Evolutionary conservation across 2,888 invertebrate species (phyloP), one percentile per base, ranked within the genome.

Genomic region (Diarsia dahlii): DNA sequence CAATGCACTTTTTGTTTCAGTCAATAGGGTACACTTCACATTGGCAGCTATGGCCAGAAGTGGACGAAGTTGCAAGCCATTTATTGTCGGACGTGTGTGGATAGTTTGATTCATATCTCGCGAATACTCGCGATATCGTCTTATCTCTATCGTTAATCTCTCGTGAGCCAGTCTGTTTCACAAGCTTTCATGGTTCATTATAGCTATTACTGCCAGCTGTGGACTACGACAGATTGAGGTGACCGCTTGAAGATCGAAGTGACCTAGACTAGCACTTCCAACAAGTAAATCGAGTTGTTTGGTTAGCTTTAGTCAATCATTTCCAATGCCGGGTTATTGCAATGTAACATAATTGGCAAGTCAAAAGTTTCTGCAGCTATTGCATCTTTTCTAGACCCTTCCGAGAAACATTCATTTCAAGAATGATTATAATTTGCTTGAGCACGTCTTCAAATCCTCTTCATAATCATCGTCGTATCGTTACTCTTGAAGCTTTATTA

Each of bases 31-130:
- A 39, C 28, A 78, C 12, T 81, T 82, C 78, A 13, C 58, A 34
- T 56, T 74, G 72, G 60, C 48, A 56, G 54, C 18, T n/a, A 12
- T 48, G 4, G 20, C 18, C 23, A 28, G 46, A 72, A 69, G 58
- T 67, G 68, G 74, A 82, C 78, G 69, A 87, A 85, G 84, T 87
- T 87, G 88, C 88, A 84, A 76, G 82, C 83, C 74, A 87, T 89
- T 88, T 87, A 89, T 89, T 87, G 88, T 75, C 77, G 45, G 56
- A 69, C 84, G 82, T 69, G 74, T 86, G 77, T 81, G 84, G 79
- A 88, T 87, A 84, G 80, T 89, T 90, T 89, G 92, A 92, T 91
- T 89, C 90, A 90, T 91, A 90, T 91, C 90, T 89, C 73, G 85
- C 85, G 82, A 90, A 91, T 90, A 91, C 90, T 89, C 73, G 85